phyloP scores from a whole-genome alignment of 2,888 invertebrate species.

The Leptopilina myrica region DNA sequence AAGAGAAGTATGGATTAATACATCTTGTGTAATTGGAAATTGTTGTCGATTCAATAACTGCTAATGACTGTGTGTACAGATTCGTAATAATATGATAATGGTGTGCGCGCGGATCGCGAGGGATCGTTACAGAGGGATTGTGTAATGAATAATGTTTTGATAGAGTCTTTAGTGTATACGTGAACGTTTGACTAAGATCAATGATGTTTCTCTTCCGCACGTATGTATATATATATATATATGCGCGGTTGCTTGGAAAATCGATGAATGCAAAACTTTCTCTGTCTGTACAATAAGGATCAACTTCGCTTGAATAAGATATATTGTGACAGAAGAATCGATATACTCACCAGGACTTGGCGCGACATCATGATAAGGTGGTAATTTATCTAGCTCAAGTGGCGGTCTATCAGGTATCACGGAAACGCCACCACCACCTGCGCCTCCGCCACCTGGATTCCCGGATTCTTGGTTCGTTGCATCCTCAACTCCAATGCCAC shows the following conservation, averaged over 20 bases:
- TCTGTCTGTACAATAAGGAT: constrained; percentile 30
- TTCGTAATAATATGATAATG: not conserved
- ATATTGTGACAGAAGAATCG: constrained; percentile 27
- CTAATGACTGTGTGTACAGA: too few species aligned
- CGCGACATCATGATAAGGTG: constrained; percentile 75
- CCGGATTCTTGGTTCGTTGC: constrained; percentile 69
- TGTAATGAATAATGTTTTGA: not conserved
- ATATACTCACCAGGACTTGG: constrained; percentile 72
- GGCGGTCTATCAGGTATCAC: constrained; percentile 75
- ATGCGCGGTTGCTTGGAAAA: not conserved
- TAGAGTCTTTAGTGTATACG: constrained; percentile 13
- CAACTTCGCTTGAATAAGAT: constrained; percentile 22
- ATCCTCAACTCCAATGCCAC: constrained; percentile 72
- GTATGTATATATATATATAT: too few species aligned
- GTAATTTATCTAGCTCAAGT: constrained; percentile 75
- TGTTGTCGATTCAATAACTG: too few species aligned
- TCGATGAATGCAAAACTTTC: constrained; percentile 8
- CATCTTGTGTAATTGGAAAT: too few species aligned
- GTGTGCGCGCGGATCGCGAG: not conserved
- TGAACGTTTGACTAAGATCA: constrained; percentile 18
- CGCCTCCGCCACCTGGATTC: constrained; percentile 65
- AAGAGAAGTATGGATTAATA: too few species aligned
- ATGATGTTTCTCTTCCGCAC: not conserved
- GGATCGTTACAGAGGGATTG: not conserved
- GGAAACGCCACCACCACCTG: constrained; percentile 71